phyloP scores from a whole-genome alignment of 2,888 invertebrate genomes.

The Marronus borbonicus region DNA sequence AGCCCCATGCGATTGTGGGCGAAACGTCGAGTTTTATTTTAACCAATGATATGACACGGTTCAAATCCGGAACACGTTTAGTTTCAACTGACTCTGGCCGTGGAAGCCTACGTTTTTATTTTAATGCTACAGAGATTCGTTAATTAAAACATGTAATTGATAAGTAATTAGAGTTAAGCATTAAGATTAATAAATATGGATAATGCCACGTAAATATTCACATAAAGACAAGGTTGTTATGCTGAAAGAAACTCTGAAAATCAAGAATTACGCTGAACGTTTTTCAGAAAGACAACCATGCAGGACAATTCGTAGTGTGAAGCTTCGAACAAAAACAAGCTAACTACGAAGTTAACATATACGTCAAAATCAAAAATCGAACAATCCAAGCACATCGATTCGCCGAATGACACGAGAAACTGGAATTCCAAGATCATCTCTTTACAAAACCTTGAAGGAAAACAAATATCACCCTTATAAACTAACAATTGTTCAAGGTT shows the following conservation, averaged over 20 bases:
- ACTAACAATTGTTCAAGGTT: slow-evolving; percentile 32
- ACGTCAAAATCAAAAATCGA: slow-evolving; percentile 22
- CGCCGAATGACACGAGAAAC: slow-evolving; percentile 30
- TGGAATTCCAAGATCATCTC: slow-evolving; percentile 18
- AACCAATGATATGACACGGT: too few relatives aligned
- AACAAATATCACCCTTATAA: slow-evolving; percentile 47
- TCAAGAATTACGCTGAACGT: neutral
- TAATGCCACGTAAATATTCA: neutral
- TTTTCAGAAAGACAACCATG: neutral
- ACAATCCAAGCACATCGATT: slow-evolving; percentile 6
- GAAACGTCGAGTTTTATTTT: too few relatives aligned
- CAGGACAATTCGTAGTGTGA: neutral
- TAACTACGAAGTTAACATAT: slow-evolving; percentile 43
- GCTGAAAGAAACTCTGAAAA: neutral
- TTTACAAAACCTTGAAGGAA: slow-evolving; percentile 3
- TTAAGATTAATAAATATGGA: neutral
- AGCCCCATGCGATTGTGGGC: too few relatives aligned
- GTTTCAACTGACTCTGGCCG: too few relatives aligned
- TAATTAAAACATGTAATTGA: slow-evolving; percentile 5
- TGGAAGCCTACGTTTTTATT: too few relatives aligned
- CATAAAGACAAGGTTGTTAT: neutral
- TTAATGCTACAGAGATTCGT: slow-evolving; percentile 7
- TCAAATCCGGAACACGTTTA: too few relatives aligned
- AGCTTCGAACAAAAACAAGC: slow-evolving; percentile 27
- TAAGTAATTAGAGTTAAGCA: neutral